Percentiles rank a stretch among this genome's conserved stretches.
Conservation (phyloP, 2,113 vertebrate species). For the Myrmecobius fasciatus region DNA sequence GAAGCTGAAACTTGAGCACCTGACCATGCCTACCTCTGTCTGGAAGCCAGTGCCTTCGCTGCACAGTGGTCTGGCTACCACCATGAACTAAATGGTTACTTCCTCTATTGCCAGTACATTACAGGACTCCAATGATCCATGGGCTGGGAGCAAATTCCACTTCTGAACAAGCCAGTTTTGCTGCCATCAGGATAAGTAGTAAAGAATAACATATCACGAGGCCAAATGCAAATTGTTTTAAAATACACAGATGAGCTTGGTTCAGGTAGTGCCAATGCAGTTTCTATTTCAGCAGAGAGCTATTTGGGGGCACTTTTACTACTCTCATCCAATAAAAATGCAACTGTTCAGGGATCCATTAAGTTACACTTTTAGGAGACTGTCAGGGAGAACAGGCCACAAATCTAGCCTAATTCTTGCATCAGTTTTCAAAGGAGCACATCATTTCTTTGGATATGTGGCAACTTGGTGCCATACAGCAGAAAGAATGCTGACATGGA, state of each 20-base stretch:
- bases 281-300: slow-evolving; percentile 55
- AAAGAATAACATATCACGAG: background rate
- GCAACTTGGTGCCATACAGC: background rate
- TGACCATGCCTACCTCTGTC: background rate
- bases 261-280: slow-evolving; percentile 58
- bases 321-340: background rate
- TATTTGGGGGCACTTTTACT: slow-evolving; percentile 27
- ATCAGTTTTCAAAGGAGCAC: slow-evolving; percentile 15
- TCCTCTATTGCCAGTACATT: background rate
- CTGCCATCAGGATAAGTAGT: background rate
- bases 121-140: background rate
- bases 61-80: background rate
- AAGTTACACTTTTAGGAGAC: slow-evolving; percentile 27
- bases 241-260: slow-evolving; percentile 43
- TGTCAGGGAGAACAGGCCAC: slow-evolving; percentile 34
- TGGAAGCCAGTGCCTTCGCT: background rate
- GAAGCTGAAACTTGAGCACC: background rate
- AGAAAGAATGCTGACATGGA: background rate
- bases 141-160: fast-evolving
- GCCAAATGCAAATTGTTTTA: slow-evolving; percentile 71
- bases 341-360: slow-evolving; percentile 8
- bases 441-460: background rate
- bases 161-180: background rate
- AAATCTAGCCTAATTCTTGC: background rate
- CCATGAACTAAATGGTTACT: background rate